A percentile compares a stretch with the other conserved stretches of the same genome.
Evolutionary conservation across 2,797 vertebrate species (phyloP).

Genomic region (Scolopax bukidnonensis): DNA sequence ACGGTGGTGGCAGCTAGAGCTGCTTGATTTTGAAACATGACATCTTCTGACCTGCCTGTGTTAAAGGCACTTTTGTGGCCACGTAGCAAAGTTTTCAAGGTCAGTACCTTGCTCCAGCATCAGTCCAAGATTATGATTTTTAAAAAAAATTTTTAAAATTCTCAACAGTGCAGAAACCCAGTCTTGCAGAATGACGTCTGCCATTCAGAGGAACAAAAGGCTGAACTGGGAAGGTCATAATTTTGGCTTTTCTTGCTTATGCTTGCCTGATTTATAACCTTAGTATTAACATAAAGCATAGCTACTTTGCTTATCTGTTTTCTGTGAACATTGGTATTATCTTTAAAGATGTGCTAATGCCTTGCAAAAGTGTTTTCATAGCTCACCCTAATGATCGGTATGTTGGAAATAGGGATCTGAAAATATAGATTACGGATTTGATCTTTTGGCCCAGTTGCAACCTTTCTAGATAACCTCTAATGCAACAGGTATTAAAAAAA

Average conservation of each 20-base stretch:
- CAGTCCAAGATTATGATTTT: neutral
- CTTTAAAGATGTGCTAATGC: neutral
- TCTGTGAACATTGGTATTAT: neutral
- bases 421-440: slow-evolving; percentile 21
- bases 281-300: neutral
- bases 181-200: neutral
- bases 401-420: neutral
- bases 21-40: slow-evolving; percentile 1
- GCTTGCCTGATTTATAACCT: neutral
- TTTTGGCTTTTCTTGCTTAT: neutral
- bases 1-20: neutral
- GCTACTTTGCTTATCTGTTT: neutral
- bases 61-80: neutral
- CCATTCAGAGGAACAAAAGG: neutral
- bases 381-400: neutral
- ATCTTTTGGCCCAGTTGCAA: slow-evolving; percentile 19
- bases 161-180: neutral
- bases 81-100: neutral
- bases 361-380: neutral
- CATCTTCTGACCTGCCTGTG: neutral
- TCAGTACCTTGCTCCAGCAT: neutral
- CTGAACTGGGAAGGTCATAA: neutral
- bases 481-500: slow-evolving; percentile 48
- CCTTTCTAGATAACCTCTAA: slow-evolving; percentile 34
- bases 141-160: neutral